These are phyloP conservation scores for Drosophila yakuba DNA, from an alignment of 1,140 invertebrate species.

Conservation along the genomic window DNA sequence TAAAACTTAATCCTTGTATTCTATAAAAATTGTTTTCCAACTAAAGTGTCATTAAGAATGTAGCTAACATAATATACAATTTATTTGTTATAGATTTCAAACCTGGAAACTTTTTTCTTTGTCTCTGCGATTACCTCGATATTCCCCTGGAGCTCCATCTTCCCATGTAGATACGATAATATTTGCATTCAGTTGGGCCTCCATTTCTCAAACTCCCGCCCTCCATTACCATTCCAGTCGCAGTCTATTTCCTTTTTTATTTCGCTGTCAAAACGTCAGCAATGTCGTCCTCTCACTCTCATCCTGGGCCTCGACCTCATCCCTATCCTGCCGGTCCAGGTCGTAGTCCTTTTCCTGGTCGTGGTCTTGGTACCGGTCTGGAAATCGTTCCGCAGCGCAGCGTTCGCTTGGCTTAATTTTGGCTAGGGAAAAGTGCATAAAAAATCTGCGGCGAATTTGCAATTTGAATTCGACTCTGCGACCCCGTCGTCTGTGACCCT, in stretches of 20 bases:
- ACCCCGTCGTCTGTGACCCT: slow-evolving; percentile 14
- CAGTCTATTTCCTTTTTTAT: slow-evolving; percentile 59
- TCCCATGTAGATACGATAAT: slow-evolving; percentile 75
- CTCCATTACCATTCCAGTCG: slow-evolving; percentile 34
- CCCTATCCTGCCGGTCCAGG: not conserved
- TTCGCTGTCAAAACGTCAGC: slow-evolving; percentile 79
- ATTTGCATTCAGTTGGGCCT: slow-evolving; percentile 79
- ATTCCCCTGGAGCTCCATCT: slow-evolving; percentile 2
- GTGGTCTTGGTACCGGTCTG: slow-evolving; percentile 49
- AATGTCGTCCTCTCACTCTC: slow-evolving; percentile 38
- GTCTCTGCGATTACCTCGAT: slow-evolving; percentile 23
- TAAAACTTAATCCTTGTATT: too few species aligned
- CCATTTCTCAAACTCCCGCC: slow-evolving; percentile 20
- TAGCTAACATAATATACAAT: too few species aligned
- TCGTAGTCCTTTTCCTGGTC: slow-evolving; percentile 9
- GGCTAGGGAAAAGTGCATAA: slow-evolving; percentile 80
- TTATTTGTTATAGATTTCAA: too few species aligned
- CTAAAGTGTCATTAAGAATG: too few species aligned
- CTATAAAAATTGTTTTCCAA: too few species aligned
- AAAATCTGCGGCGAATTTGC: slow-evolving; percentile 81
- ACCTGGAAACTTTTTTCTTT: not conserved
- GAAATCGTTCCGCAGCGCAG: slow-evolving; percentile 64
- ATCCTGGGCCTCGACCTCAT: slow-evolving; percentile 10
- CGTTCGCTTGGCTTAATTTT: slow-evolving; percentile 78
- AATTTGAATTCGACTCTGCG: slow-evolving; percentile 73